Evolutionary conservation across 2,797 vertebrate species (phyloP).

Genomic region (Todus mexicanus): DNA sequence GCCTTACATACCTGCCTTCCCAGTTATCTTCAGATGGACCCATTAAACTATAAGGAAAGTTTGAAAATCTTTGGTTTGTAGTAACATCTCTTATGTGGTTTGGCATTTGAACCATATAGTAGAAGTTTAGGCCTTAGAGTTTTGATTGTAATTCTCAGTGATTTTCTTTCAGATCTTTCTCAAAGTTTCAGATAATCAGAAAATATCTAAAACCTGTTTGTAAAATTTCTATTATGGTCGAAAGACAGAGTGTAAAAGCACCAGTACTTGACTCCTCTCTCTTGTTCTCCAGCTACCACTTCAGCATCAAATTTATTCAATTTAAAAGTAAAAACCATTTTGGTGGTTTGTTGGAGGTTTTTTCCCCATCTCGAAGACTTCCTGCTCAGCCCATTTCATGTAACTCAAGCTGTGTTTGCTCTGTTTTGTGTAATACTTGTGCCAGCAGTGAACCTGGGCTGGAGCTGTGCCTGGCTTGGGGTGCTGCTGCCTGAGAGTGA

Average conservation of each 20-base stretch:
- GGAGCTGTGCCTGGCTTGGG: background rate
- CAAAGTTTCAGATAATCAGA: background rate
- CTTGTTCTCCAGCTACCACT: background rate
- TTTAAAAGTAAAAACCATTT: background rate
- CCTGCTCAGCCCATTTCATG: background rate
- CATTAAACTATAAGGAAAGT: background rate
- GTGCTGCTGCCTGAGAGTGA: background rate
- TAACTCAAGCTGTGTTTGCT: background rate
- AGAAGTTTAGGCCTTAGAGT: background rate
- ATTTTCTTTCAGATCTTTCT: background rate
- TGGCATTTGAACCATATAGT: background rate
- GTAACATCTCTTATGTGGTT: background rate
- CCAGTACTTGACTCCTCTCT: background rate
- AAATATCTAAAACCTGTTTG: background rate
- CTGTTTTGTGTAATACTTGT: background rate
- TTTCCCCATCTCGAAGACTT: background rate
- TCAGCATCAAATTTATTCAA: background rate
- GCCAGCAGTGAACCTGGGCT: background rate
- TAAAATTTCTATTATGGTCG: background rate
- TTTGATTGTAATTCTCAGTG: background rate
- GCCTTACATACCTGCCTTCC: background rate
- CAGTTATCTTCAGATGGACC: background rate
- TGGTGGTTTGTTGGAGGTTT: background rate
- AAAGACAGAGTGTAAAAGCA: background rate
- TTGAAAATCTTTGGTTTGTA: background rate